These are phyloP conservation scores for Triops longicaudatus DNA, from an alignment of 1,140 invertebrate genomes.

Conservation along the genomic window DNA sequence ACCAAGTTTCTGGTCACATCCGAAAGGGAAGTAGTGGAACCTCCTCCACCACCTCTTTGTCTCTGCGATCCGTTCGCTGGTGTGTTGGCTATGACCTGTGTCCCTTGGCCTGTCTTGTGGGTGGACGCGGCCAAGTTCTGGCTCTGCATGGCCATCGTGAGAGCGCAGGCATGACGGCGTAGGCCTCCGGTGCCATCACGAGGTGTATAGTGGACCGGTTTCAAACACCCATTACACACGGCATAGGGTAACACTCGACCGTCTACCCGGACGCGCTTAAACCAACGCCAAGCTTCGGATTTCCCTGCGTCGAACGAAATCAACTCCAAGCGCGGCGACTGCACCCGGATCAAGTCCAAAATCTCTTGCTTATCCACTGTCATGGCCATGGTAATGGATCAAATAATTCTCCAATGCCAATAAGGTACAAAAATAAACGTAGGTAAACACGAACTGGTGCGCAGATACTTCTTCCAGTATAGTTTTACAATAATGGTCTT, in stretches of 20 bases:
- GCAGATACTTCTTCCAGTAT: too few species aligned
- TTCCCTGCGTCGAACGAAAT: constrained; percentile 27
- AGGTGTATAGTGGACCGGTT: constrained; percentile 28
- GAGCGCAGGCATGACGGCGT: constrained; percentile 27
- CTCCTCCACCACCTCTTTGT: constrained; percentile 9
- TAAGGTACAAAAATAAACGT: neutral
- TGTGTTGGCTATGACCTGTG: neutral
- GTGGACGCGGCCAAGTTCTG: constrained; percentile 1
- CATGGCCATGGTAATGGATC: constrained; percentile 17
- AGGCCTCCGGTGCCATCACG: constrained; percentile 27
- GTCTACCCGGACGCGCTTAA: constrained; percentile 27
- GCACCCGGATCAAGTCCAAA: constrained; percentile 24
- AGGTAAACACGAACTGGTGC: neutral
- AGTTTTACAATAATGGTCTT: too few species aligned
- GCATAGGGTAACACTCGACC: constrained; percentile 26
- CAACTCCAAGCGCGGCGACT: constrained; percentile 25
- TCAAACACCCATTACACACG: constrained; percentile 27
- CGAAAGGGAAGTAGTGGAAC: neutral
- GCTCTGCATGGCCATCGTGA: constrained; percentile 27
- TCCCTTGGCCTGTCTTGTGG: constrained; percentile 3
- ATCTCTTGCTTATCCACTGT: constrained; percentile 28
- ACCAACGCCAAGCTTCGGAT: constrained; percentile 29
- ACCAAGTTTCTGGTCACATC: constrained; percentile 11
- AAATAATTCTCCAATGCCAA: neutral
- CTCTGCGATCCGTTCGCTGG: constrained; percentile 22